Evolutionary conservation across 2,113 vertebrate genomes (phyloP).

Genomic region (Mobula hypostoma): DNA sequence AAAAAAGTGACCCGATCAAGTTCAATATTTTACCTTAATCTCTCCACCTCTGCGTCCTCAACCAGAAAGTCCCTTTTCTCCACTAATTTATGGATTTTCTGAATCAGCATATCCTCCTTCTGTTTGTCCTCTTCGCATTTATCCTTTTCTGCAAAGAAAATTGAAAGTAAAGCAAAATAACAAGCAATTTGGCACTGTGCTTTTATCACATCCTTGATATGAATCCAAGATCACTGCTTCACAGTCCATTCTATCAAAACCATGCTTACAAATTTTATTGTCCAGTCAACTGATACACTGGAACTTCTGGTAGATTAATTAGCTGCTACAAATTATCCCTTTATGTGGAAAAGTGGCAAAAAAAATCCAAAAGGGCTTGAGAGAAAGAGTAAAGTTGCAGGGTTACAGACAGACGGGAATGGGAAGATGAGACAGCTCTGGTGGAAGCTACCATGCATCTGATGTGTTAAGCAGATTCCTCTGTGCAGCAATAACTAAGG

Average conservation of each 20-base stretch:
- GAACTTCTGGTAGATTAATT: too few species aligned
- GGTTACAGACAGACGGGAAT: too few species aligned
- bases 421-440: too few species aligned
- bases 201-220: neutral
- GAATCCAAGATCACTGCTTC: neutral
- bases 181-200: neutral
- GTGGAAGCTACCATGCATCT: too few species aligned
- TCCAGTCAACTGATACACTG: neutral
- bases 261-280: neutral
- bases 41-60: slow-evolving; percentile 91
- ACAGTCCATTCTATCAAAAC: neutral
- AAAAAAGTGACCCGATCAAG: neutral
- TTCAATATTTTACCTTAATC: slow-evolving; percentile 69
- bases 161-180: neutral
- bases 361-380: too few species aligned
- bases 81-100: slow-evolving; percentile 91
- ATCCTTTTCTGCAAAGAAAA: slow-evolving; percentile 68
- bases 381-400: too few species aligned
- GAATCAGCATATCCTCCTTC: slow-evolving; percentile 85
- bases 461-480: too few species aligned
- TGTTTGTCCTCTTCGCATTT: slow-evolving; percentile 80
- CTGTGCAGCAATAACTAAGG: too few species aligned
- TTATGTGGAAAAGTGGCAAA: too few species aligned
- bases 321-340: too few species aligned
- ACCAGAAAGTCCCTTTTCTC: slow-evolving; percentile 97